Conservation (phyloP, 2,888 invertebrate species). For the Dascillus cervinus region DNA sequence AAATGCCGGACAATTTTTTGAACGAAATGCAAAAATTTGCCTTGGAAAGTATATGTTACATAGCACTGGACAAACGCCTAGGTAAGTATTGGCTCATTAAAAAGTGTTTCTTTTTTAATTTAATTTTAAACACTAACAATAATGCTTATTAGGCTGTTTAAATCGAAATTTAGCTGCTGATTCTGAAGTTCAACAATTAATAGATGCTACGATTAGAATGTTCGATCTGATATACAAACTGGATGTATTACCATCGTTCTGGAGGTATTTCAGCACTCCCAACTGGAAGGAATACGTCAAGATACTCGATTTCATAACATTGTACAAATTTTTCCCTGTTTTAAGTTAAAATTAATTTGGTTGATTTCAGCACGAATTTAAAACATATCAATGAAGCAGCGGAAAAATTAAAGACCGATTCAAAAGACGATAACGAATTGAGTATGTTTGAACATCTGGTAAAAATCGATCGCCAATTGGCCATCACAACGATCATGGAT, state of each 20-base stretch:
- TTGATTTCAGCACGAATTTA: conserved; percentile 21
- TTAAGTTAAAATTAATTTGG: not conserved
- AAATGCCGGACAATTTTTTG: conserved; percentile 41
- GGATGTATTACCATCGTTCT: conserved; percentile 34
- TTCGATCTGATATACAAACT: conserved; percentile 30
- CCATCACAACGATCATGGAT: conserved; percentile 60
- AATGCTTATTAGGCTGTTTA: conserved; percentile 38
- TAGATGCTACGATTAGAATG: conserved; percentile 30
- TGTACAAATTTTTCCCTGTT: too few relatives aligned
- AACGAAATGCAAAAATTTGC: conserved; percentile 55
- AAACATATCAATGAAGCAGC: conserved; percentile 30
- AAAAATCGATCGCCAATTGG: conserved; percentile 52
- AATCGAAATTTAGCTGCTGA: conserved; percentile 27
- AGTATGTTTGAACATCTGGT: conserved; percentile 59
- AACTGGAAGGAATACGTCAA: conserved; percentile 31
- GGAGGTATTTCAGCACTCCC: conserved; percentile 32
- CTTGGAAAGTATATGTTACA: conserved; percentile 47
- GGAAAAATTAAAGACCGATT: conserved; percentile 20
- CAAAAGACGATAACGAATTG: conserved; percentile 42
- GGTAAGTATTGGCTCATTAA: too few relatives aligned
- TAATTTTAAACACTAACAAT: too few relatives aligned
- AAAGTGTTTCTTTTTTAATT: too few relatives aligned
- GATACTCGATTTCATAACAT: conserved; percentile 38
- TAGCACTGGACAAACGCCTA: conserved; percentile 38
- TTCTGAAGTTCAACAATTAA: conserved; percentile 40